Conservation (phyloP, 2,113 vertebrate species). For the Bombycilla garrulus region DNA sequence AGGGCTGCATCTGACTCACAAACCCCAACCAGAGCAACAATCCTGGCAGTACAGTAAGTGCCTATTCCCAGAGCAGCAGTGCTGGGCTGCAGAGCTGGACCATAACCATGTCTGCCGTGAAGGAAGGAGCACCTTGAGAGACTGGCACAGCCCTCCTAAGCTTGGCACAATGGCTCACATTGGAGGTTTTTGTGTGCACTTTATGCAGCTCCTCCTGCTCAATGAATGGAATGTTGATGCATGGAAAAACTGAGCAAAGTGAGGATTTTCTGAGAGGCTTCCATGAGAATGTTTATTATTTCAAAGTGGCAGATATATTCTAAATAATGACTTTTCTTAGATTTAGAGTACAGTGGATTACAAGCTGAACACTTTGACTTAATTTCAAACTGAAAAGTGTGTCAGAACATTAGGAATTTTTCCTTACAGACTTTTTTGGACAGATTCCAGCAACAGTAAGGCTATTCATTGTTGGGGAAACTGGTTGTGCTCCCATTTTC, state of each 20-base stretch:
- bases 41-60: not conserved
- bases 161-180: not conserved
- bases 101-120: not conserved
- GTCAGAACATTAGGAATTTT: not conserved
- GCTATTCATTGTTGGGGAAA: not conserved
- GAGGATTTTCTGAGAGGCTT: not conserved
- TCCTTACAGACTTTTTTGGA: not conserved
- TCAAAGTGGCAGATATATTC: not conserved
- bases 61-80: not conserved
- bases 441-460: not conserved
- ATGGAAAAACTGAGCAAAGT: not conserved
- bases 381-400: not conserved
- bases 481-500: not conserved
- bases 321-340: not conserved
- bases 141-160: not conserved
- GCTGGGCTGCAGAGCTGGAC: not conserved
- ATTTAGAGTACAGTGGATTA: not conserved
- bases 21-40: not conserved
- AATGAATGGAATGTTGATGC: not conserved
- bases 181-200: not conserved
- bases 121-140: not conserved
- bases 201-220: not conserved
- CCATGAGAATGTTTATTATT: not conserved
- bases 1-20: not conserved
- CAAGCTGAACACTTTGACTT: not conserved